Percentiles rank a stretch among this genome's conserved stretches.
phyloP scores from a whole-genome alignment of 2,888 invertebrate species.

The Proisotoma minuta region DNA sequence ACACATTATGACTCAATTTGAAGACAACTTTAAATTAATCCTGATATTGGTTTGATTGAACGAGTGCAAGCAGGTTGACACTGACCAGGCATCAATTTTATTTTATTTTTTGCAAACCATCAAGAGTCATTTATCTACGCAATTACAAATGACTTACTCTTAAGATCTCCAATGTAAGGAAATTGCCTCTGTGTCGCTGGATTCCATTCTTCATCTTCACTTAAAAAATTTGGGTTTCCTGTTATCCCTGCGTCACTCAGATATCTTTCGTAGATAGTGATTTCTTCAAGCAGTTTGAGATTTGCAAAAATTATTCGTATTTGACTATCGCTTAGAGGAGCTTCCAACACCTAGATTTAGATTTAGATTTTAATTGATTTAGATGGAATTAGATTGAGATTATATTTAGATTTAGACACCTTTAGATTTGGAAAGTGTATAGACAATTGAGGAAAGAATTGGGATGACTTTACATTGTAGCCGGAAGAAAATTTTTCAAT shows the following conservation, averaged over 20 bases:
- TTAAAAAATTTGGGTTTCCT: conserved; percentile 22
- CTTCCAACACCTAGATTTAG: no score
- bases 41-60: no score
- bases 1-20: no score
- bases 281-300: conserved; percentile 34
- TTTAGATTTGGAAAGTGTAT: conserved; percentile 21
- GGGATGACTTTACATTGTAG: conserved; percentile 14
- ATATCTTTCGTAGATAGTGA: conserved; percentile 31
- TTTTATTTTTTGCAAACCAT: neutral
- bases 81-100: neutral
- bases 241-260: conserved; percentile 36
- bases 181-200: conserved; percentile 18
- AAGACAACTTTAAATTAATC: no score
- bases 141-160: conserved; percentile 23
- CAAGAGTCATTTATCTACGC: neutral
- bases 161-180: conserved; percentile 35
- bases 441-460: conserved; percentile 10
- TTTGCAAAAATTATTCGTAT: conserved; percentile 27
- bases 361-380: no score
- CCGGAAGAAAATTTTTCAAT: conserved; percentile 23
- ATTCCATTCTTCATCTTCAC: conserved; percentile 14
- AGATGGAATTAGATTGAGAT: no score
- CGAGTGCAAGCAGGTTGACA: neutral
- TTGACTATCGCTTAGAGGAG: conserved; percentile 29
- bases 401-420: no score